Base-by-base conservation (phyloP, 2,113 vertebrate species). In the Hylia prasina region DNA sequence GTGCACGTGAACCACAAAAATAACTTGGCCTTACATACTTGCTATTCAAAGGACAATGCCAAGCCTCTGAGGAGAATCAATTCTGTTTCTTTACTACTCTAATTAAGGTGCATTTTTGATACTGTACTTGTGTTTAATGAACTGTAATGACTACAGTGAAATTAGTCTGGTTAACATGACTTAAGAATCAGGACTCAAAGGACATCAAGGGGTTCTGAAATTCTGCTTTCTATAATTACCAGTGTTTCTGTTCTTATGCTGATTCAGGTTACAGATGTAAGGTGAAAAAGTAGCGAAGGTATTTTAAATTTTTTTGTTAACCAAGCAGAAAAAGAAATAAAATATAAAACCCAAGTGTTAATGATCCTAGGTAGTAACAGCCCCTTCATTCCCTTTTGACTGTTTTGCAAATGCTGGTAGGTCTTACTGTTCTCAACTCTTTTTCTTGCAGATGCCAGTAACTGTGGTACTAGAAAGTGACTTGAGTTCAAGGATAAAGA, bases 41-140 rank as follows among this genome's bases (percentile, higher is more conserved):
- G 75, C 37, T 90, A 35, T 93, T 83, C 58, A 48, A 71, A 78
- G 88, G 76, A 94, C 82, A 90, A 30, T 64, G 56, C 82, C 53
- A 77, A 42, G 25, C 21, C 33, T 94, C 64, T 71, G 47, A 87
- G 57, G 85, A 95, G 33, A 88, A 85, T 88, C 54, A 86, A 42
- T 90, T 93, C 89, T 92, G 25, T 42, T 94, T 88, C 76, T 72
- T 80, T 91, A 35, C n/a, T 93, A 58, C 48, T 28, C 91, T 81
- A 93, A 90, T 93, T 94, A 81, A 93, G 57, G 73, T 81, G 64
- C 2, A 12, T 51, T 83, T 96, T 89, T 90, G 44, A 70, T 90
- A 42, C 57, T 73, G 33, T 91, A 85, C 75, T 70, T 83, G 70
- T 63, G 21, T 82, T 72, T 86, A 93, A 86, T 81, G 87, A 94